A percentile compares a stretch with the other conserved stretches of the same genome.
Conservation (phyloP, 1,140 invertebrate species). For the Euwallacea similis region DNA sequence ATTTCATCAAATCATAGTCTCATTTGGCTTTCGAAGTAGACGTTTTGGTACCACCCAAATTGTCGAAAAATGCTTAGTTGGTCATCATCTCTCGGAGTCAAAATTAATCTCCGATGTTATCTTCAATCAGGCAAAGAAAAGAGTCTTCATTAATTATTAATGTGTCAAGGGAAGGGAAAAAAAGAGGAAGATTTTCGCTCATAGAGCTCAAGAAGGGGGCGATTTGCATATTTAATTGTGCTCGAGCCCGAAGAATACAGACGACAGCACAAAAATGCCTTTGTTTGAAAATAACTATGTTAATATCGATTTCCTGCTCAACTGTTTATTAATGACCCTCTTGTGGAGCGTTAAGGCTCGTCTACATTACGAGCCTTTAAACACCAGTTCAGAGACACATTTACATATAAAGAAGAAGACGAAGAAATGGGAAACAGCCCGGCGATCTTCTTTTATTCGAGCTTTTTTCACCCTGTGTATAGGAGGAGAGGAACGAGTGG, state of each 20-base stretch:
- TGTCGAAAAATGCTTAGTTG: too few species aligned
- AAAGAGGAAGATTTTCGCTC: not conserved
- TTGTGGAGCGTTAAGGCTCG: too few species aligned
- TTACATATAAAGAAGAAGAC: too few species aligned
- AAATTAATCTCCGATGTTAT: not conserved
- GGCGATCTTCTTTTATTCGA: too few species aligned
- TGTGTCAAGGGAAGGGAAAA: not conserved
- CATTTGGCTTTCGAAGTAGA: too few species aligned
- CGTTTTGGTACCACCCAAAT: too few species aligned
- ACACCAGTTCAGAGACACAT: too few species aligned
- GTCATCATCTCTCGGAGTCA: too few species aligned
- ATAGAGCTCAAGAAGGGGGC: not conserved
- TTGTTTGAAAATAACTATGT: conserved; percentile 7
- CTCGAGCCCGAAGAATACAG: not conserved
- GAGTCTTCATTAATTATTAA: conserved; percentile 2
- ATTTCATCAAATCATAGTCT: too few species aligned
- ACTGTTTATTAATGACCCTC: too few species aligned
- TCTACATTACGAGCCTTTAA: too few species aligned
- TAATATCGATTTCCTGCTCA: not conserved
- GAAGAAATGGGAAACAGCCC: too few species aligned
- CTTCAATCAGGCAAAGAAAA: conserved; percentile 2
- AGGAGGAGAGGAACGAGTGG: not conserved
- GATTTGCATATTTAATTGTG: conserved; percentile 6
- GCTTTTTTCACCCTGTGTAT: not conserved
- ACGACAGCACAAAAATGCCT: conserved; percentile 3